Evolutionary conservation across 1,140 invertebrate genomes (phyloP).

Genomic region (roundworm (Caenorhabditis elegans)): DNA sequence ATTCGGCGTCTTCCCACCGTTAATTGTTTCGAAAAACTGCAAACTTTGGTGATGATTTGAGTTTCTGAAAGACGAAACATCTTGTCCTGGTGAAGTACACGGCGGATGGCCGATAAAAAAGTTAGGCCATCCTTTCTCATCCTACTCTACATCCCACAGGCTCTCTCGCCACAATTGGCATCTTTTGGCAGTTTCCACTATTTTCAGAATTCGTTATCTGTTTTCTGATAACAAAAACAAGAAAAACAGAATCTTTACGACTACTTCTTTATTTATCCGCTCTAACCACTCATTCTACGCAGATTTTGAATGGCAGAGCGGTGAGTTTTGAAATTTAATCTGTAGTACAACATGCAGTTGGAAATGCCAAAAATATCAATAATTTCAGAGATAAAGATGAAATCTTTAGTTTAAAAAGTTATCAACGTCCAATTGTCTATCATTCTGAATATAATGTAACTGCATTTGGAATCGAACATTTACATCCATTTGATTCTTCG

Average conservation of each 20-base stretch:
- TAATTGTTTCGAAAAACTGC: too few species aligned
- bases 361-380: background rate
- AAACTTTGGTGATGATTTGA: too few species aligned
- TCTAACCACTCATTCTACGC: background rate
- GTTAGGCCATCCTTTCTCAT: background rate
- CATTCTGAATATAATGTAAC: conserved; percentile 78
- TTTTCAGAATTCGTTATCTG: conserved; percentile 6
- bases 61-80: background rate
- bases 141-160: background rate
- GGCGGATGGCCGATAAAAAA: background rate
- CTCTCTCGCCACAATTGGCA: background rate
- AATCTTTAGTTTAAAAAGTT: background rate
- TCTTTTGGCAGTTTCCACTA: background rate
- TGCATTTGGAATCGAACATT: conserved; percentile 78
- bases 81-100: background rate
- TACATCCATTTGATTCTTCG: conserved; percentile 83
- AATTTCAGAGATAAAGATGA: background rate
- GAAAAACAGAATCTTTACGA: background rate
- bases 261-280: background rate
- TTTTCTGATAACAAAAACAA: background rate
- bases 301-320: background rate
- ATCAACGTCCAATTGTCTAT: conserved; percentile 76
- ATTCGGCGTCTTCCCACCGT: too few species aligned
- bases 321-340: background rate
- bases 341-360: background rate